Conservation (phyloP, 2,888 invertebrate genomes). For the Idaea aversata region DNA sequence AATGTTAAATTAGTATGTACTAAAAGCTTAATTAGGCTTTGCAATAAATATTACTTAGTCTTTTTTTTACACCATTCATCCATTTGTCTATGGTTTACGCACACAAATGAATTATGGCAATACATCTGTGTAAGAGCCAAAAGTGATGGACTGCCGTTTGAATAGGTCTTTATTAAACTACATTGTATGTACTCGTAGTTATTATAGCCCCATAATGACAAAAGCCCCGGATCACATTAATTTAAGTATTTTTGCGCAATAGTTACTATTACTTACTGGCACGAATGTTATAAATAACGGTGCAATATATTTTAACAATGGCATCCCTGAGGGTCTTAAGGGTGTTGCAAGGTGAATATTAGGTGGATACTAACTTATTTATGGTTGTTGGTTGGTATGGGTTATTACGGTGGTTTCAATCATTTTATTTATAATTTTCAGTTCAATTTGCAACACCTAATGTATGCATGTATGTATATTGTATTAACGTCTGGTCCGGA, state of each 20-base stretch:
- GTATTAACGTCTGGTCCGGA: conserved; percentile 18
- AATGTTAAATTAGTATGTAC: no score
- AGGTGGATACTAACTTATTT: conserved; percentile 39
- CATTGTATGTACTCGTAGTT: not conserved
- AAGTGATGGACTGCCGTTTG: no score
- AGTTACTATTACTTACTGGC: conserved; percentile 46
- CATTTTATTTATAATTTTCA: conserved; percentile 45
- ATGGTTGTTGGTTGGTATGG: conserved; percentile 41
- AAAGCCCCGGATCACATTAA: conserved; percentile 22
- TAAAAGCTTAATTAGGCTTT: no score
- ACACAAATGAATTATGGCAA: no score
- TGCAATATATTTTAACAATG: conserved; percentile 65
- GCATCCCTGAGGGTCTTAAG: conserved; percentile 41
- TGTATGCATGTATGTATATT: conserved; percentile 60
- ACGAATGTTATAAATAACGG: conserved; percentile 53
- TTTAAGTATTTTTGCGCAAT: conserved; percentile 49
- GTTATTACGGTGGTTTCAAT: conserved; percentile 38
- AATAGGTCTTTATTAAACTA: not conserved
- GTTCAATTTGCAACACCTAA: conserved; percentile 63
- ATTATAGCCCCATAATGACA: not conserved
- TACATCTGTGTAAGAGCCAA: no score
- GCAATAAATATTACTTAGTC: no score
- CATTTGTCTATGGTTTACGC: no score
- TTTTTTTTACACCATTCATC: no score
- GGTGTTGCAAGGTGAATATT: conserved; percentile 66